Evolutionary conservation across 2,113 vertebrate genomes (phyloP).

Genomic region (Lipophrys pholis): DNA sequence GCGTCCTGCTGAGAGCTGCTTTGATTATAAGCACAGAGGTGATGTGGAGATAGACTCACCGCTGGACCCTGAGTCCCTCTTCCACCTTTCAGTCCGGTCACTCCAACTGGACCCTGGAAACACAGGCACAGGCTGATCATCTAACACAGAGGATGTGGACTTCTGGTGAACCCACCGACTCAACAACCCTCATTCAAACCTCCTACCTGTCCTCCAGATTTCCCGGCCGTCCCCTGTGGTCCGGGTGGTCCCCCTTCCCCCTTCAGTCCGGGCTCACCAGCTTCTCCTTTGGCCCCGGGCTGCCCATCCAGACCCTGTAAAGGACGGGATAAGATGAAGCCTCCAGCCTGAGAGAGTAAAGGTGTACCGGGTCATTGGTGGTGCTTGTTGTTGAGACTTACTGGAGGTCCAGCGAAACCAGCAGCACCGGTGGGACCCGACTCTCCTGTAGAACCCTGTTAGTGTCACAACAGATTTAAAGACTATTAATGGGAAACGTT

Average conservation of each 20-base stretch:
- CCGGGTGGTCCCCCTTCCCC: conserved; percentile 93
- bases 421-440: conserved; percentile 90
- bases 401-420: conserved; percentile 93
- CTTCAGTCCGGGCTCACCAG: conserved; percentile 92
- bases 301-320: conserved; percentile 94
- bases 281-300: conserved; percentile 95
- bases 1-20: neutral
- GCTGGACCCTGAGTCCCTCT: conserved; percentile 94
- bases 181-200: too few species aligned
- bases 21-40: neutral
- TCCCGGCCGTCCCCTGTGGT: conserved; percentile 92
- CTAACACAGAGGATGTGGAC: too few species aligned
- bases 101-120: conserved; percentile 89
- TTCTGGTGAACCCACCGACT: too few species aligned
- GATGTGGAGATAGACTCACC: conserved; percentile 81
- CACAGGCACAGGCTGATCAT: neutral
- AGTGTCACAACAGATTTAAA: conserved; percentile 30
- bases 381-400: conserved; percentile 74
- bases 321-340: conserved; percentile 8
- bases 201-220: conserved; percentile 87
- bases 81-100: conserved; percentile 94
- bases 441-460: conserved; percentile 93
- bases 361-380: neutral
- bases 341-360: neutral
- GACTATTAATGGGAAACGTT: neutral